A percentile compares a stretch with the other conserved stretches of the same genome.
These are phyloP conservation scores for Exephanes ischioxanthus DNA, from an alignment of 2,888 invertebrate species.

Conservation along the genomic window DNA sequence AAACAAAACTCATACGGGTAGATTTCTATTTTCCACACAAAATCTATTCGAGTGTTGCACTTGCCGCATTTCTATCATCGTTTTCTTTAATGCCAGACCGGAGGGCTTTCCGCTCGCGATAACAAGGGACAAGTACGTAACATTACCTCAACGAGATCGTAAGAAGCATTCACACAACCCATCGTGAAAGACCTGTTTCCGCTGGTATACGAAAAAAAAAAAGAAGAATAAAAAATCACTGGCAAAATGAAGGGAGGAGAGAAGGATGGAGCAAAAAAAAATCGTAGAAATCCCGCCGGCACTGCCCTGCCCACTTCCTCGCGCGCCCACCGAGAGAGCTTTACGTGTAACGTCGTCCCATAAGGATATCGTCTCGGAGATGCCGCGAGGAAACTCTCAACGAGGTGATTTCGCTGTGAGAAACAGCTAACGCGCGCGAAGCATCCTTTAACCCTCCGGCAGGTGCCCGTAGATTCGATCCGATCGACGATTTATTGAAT, in stretches of 20 bases:
- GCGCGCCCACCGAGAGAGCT: slow-evolving; percentile 24
- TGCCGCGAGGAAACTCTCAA: slow-evolving; percentile 52
- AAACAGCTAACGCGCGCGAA: slow-evolving; percentile 8
- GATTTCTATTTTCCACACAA: background rate
- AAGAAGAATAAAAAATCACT: slow-evolving; percentile 44
- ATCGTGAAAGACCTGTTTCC: slow-evolving; percentile 66
- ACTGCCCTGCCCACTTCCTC: slow-evolving; percentile 65
- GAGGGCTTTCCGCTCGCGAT: slow-evolving; percentile 46
- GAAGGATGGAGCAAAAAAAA: slow-evolving; percentile 46
- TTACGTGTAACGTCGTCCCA: slow-evolving; percentile 34
- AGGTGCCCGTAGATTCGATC: background rate
- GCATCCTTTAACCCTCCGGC: background rate
- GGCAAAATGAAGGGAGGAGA: slow-evolving; percentile 36
- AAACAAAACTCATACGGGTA: background rate
- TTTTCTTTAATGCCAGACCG: slow-evolving; percentile 20
- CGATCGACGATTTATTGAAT: background rate
- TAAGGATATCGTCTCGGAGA: slow-evolving; percentile 40
- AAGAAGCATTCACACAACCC: slow-evolving; percentile 50
- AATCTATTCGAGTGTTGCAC: slow-evolving; percentile 27
- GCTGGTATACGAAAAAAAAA: slow-evolving; percentile 44
- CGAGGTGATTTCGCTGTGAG: slow-evolving; percentile 43
- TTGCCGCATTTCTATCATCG: slow-evolving; percentile 40
- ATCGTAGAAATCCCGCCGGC: slow-evolving; percentile 59
- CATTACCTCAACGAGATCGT: slow-evolving; percentile 34
- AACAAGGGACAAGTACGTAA: slow-evolving; percentile 49